phyloP scores from a whole-genome alignment of 2,888 invertebrate species.

The Mongoloraphidia duomilia region DNA sequence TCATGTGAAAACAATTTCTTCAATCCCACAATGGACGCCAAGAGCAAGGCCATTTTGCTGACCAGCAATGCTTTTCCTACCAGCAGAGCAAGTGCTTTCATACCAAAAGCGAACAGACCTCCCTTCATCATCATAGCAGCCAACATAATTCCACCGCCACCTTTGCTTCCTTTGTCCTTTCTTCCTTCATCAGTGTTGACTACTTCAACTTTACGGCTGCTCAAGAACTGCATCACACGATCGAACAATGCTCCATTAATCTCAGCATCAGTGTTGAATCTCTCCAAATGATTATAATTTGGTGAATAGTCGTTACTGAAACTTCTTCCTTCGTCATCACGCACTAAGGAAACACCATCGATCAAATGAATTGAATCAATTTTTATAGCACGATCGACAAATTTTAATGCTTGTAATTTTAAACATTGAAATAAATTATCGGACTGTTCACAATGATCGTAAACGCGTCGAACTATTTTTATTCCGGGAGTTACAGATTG shows the following conservation, averaged over 20 bases:
- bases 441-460: conserved; percentile 42
- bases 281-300: conserved; percentile 26
- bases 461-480: conserved; percentile 36
- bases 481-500: conserved; percentile 28
- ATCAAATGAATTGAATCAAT: conserved; percentile 41
- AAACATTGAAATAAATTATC: conserved; percentile 48
- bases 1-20: conserved; percentile 56
- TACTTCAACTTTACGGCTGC: too few species aligned
- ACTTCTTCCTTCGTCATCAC: too few species aligned
- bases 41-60: conserved; percentile 56
- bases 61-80: conserved; percentile 63
- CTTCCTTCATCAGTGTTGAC: conserved; percentile 26
- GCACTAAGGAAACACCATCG: conserved; percentile 35
- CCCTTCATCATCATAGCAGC: conserved; percentile 56
- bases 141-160: conserved; percentile 48
- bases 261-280: too few species aligned
- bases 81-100: conserved; percentile 54
- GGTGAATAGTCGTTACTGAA: conserved; percentile 30
- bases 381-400: conserved; percentile 44
- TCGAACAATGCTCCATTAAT: too few species aligned
- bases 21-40: conserved; percentile 56
- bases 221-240: too few species aligned
- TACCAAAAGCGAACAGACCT: conserved; percentile 54
- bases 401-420: conserved; percentile 45
- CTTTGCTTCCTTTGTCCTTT: conserved; percentile 45